Percentiles rank a stretch among this genome's conserved stretches.
These are phyloP conservation scores for Heliopora coerulea DNA, from an alignment of 92 coral and sea anemone species.

Conservation along the genomic window DNA sequence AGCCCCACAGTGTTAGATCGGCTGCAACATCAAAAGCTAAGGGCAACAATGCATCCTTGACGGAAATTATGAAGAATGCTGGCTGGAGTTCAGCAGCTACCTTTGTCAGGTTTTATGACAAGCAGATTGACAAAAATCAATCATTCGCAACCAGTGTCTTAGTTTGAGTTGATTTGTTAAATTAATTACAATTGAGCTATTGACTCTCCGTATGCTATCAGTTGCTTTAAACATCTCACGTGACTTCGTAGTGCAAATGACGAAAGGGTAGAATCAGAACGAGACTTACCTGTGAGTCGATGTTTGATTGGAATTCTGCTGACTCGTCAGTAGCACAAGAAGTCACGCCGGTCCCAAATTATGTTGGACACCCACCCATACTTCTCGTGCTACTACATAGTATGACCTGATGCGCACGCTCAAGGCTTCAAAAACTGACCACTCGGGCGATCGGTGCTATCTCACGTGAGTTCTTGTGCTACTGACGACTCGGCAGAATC, in stretches of 20 bases:
- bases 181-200: not conserved
- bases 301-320: slow-evolving; percentile 74
- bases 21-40: slow-evolving; percentile 66
- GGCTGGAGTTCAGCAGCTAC: slow-evolving; percentile 60
- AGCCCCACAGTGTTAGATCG: slow-evolving; percentile 63
- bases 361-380: not conserved
- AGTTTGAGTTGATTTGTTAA: slow-evolving; percentile 19
- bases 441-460: slow-evolving; percentile 42
- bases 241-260: slow-evolving; percentile 55
- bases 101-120: slow-evolving; percentile 59
- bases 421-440: slow-evolving; percentile 38
- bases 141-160: slow-evolving; percentile 49
- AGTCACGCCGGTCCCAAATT: slow-evolving; percentile 44
- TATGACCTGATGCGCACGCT: slow-evolving; percentile 34
- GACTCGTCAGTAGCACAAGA: slow-evolving; percentile 67
- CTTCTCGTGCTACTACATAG: slow-evolving; percentile 26
- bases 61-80: slow-evolving; percentile 57
- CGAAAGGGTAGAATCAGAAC: slow-evolving; percentile 49
- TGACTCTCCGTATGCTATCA: slow-evolving; percentile 56
- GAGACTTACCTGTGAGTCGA: slow-evolving; percentile 68
- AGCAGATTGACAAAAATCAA: slow-evolving; percentile 40
- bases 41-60: slow-evolving; percentile 42
- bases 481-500: slow-evolving; percentile 40
- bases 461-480: slow-evolving; percentile 46
- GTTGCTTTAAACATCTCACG: slow-evolving; percentile 66